Base-by-base conservation (phyloP, 2,797 vertebrate species). In the Notamacropus eugenii region DNA sequence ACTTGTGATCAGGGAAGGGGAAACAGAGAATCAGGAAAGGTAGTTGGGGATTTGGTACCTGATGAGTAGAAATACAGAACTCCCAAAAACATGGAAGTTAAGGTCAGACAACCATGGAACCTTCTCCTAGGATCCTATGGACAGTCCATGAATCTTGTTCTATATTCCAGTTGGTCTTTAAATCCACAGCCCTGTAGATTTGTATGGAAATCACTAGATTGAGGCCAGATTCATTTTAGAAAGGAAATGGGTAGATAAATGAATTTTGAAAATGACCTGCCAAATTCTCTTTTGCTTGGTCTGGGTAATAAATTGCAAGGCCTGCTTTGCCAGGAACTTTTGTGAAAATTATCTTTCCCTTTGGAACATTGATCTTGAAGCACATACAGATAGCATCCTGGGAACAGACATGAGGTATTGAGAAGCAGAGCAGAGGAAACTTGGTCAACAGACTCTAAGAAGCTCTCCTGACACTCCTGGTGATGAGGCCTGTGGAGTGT, bases 171-270 rank as follows among this genome's bases (percentile, higher is more conserved):
- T 94, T 97, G 97, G 97, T 93, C 97, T 97, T 97, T 92, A 96
- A 96, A 98, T 96, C 97, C 97, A 97, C 96, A 96, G 96, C 97
- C 97, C 97, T 97, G 97, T 96, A 97, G 94, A 97, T 0, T 95
- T 95, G 40, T 87, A 87, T 95, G 98, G 97, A 98, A 98, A 97
- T 50, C 93, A 96, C 92, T 97, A 96, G 96, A 97, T 98, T 97
- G 97, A 98, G 95, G 95, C 96, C 82, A 87, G 98, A 97, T 98
- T 97, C 96, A 97, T 97, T 98, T 98, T 97, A 97, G 97, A 95
- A 98, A 97, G 98, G 97, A 98, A 98, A 98, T 98, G 98, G 97
- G 97, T 95, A 97, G 97, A 98, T 97, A 98, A 98, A 98, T 98
- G 98, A 96, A 97, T 98, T 98, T 98, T 97, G 97, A 95, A 97